Conservation (phyloP, 2,797 vertebrate genomes). For the Galagoides demidoff region DNA sequence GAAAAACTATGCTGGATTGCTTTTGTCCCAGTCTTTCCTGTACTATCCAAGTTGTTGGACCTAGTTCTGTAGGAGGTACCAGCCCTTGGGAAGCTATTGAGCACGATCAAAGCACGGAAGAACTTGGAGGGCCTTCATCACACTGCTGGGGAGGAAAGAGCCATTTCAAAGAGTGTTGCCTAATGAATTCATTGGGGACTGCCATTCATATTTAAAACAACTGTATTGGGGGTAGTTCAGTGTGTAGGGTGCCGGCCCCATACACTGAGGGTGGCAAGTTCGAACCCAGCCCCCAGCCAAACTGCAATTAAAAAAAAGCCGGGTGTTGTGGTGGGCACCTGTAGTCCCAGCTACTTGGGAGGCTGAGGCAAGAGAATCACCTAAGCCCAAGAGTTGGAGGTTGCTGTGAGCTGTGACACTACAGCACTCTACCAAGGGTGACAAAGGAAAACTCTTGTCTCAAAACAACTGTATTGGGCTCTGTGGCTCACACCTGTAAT, state of each 20-base stretch:
- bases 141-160: not conserved
- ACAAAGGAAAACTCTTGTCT: too few relatives aligned
- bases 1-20: not conserved
- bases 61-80: not conserved
- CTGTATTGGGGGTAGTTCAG: not conserved
- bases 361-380: too few relatives aligned
- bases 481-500: too few relatives aligned
- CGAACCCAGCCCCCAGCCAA: too few relatives aligned
- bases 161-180: not conserved
- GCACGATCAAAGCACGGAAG: not conserved
- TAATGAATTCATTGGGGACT: not conserved
- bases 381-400: too few relatives aligned
- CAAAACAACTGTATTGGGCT: not conserved
- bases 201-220: not conserved
- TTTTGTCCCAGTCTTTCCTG: not conserved
- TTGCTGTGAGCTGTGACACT: too few relatives aligned
- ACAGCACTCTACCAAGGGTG: too few relatives aligned
- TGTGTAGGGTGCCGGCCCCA: too few relatives aligned
- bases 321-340: too few relatives aligned
- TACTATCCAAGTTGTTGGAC: not conserved
- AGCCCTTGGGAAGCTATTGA: not conserved
- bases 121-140: not conserved
- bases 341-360: too few relatives aligned
- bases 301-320: too few relatives aligned
- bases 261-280: too few relatives aligned